Conservation (phyloP, 2,113 vertebrate species). For the Centropus bengalensis region DNA sequence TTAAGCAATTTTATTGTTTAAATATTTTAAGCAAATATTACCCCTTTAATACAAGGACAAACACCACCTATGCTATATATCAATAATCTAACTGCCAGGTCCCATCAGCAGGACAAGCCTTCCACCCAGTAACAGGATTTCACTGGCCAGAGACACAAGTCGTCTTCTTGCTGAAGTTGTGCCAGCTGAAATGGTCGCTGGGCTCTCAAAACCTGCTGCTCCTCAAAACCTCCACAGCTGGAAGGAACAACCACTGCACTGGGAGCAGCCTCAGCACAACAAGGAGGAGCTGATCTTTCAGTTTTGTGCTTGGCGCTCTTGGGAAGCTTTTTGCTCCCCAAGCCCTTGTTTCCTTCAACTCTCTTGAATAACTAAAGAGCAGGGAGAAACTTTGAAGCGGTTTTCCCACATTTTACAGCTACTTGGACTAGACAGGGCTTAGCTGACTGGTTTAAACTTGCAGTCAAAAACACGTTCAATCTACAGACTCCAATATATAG, state of each 20-base stretch:
- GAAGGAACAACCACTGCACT: neutral
- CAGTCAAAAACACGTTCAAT: neutral
- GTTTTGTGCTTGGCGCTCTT: neutral
- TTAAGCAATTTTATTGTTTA: too few relatives aligned
- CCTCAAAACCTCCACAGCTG: neutral
- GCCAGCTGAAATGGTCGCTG: neutral
- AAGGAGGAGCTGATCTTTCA: neutral
- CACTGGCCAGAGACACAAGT: neutral
- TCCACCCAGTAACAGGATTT: neutral
- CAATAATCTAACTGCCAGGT: neutral
- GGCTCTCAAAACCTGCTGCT: neutral
- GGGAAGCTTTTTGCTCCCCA: neutral
- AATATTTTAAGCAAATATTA: neutral
- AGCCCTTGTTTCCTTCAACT: neutral
- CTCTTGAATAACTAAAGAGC: neutral
- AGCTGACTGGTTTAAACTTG: neutral
- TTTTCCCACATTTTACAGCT: neutral
- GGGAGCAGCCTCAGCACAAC: neutral
- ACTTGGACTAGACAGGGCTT: neutral
- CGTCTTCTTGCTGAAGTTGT: neutral
- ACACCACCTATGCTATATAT: fast-evolving
- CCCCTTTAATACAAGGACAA: neutral
- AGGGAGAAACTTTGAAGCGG: neutral
- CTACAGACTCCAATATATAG: neutral
- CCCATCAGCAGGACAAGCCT: neutral